phyloP scores from a whole-genome alignment of 2,797 vertebrate genomes.

The Gallinago solitaria region DNA sequence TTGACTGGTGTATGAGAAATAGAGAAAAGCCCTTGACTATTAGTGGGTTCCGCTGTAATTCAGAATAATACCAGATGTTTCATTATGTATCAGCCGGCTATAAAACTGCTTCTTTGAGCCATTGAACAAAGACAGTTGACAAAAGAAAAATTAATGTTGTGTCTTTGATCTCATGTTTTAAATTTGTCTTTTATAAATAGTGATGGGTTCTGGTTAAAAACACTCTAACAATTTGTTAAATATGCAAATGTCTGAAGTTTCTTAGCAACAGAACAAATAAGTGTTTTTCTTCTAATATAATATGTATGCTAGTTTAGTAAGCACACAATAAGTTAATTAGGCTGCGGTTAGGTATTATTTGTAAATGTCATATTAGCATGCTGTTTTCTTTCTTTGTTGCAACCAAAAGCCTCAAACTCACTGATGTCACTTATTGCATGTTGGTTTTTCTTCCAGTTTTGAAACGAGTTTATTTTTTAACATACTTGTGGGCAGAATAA shows the following conservation, averaged over 20 bases:
- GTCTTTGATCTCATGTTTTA: constrained; percentile 74
- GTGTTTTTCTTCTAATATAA: constrained; percentile 74
- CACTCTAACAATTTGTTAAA: constrained; percentile 76
- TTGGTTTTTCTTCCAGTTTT: constrained; percentile 27
- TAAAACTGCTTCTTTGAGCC: constrained; percentile 47
- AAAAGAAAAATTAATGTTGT: constrained; percentile 64
- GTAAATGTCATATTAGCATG: constrained; percentile 83
- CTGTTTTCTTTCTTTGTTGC: constrained; percentile 68
- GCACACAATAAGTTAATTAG: constrained; percentile 81
- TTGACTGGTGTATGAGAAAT: neutral
- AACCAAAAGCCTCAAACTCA: constrained; percentile 59
- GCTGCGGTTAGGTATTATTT: constrained; percentile 78
- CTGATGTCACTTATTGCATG: constrained; percentile 50
- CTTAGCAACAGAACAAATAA: constrained; percentile 80
- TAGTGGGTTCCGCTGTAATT: constrained; percentile 24
- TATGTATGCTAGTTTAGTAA: constrained; percentile 76
- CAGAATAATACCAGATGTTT: constrained; percentile 64
- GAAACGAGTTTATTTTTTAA: constrained; percentile 54
- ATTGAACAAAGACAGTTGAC: constrained; percentile 58
- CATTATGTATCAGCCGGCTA: constrained; percentile 1
- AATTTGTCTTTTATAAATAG: constrained; percentile 74
- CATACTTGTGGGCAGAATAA: constrained; percentile 57
- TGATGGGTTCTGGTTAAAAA: constrained; percentile 73
- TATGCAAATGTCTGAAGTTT: constrained; percentile 78
- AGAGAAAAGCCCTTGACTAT: constrained; percentile 31